phyloP scores from a whole-genome alignment of 2,888 invertebrate species.

The Nomada fucata region DNA sequence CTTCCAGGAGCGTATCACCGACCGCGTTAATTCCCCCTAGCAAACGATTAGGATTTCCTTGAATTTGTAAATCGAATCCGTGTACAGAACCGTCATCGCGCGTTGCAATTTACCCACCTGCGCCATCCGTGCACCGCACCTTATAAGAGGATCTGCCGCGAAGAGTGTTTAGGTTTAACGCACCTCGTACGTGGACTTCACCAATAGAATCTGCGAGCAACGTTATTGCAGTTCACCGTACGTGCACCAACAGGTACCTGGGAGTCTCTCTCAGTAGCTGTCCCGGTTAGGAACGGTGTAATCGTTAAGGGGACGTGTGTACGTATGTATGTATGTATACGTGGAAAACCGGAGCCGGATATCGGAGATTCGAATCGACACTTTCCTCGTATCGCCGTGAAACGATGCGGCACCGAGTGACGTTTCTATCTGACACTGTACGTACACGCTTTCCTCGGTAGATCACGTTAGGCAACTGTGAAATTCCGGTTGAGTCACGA shows the following conservation, averaged over 20 bases:
- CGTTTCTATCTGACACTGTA: constrained; percentile 51
- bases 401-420: constrained; percentile 46
- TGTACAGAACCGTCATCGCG: not conserved
- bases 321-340: constrained; percentile 16
- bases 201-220: constrained; percentile 36
- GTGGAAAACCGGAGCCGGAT: constrained; percentile 37
- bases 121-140: not conserved
- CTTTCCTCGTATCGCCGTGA: constrained; percentile 44
- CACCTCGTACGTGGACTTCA: not conserved
- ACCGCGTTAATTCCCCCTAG: no score
- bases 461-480: constrained; percentile 11
- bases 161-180: constrained; percentile 23
- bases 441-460: constrained; percentile 26
- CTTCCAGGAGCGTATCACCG: no score
- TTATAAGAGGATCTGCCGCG: not conserved
- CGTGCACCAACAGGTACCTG: constrained; percentile 37
- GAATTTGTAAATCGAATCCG: not conserved
- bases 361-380: constrained; percentile 62
- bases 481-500: constrained; percentile 27
- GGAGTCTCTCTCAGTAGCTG: constrained; percentile 21
- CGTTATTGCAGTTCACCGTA: constrained; percentile 19
- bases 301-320: constrained; percentile 38
- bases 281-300: constrained; percentile 19
- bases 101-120: not conserved
- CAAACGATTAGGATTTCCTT: no score